phyloP scores from a whole-genome alignment of 2,797 vertebrate genomes.

The Psittacula derbiana region DNA sequence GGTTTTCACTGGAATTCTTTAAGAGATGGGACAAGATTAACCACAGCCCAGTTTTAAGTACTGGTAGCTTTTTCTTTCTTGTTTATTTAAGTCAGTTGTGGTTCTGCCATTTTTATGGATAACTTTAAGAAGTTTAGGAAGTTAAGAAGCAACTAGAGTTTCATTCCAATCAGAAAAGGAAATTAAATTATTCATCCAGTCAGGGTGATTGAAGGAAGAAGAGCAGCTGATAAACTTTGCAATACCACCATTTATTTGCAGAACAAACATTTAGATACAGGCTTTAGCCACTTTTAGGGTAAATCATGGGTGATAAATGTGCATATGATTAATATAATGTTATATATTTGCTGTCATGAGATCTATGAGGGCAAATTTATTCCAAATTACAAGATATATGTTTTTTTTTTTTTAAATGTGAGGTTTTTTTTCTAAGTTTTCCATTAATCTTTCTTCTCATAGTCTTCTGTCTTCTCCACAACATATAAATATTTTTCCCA shows the following conservation, averaged over 20 bases:
- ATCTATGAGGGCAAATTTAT: not conserved
- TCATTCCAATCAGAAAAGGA: not conserved
- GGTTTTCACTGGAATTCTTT: not conserved
- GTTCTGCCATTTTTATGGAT: not conserved
- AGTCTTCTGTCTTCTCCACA: not conserved
- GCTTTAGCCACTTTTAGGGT: not conserved
- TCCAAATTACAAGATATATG: not conserved
- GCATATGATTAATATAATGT: not conserved
- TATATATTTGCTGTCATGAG: not conserved
- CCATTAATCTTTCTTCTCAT: not conserved
- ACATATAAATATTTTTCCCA: not conserved
- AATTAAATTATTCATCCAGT: not conserved
- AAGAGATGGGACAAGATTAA: not conserved
- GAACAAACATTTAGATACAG: not conserved
- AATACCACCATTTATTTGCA: not conserved
- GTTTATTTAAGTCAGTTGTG: not conserved
- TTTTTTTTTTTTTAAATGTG: not conserved
- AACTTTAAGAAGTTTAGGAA: not conserved
- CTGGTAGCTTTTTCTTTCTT: not conserved
- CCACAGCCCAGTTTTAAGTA: not conserved
- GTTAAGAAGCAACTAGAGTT: not conserved
- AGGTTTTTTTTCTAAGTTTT: not conserved
- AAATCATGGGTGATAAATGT: not conserved
- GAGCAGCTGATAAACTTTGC: not conserved
- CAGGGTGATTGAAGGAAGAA: not conserved